These are phyloP conservation scores for Alligator mississippiensis DNA, from an alignment of 2,113 vertebrate species.

Conservation along the genomic window DNA sequence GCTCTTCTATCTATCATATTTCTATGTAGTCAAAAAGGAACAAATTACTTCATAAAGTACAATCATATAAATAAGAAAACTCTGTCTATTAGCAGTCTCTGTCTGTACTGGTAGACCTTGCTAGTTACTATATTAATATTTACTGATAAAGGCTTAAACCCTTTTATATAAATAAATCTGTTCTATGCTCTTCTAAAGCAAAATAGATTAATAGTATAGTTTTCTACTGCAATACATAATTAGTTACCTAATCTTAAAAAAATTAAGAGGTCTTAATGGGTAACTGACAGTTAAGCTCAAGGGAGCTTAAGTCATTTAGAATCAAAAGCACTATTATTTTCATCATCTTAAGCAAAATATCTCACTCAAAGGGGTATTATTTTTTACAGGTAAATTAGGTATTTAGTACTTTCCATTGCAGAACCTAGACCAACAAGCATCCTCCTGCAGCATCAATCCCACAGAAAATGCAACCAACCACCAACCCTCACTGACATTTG, in stretches of 20 bases:
- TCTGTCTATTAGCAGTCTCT: not conserved
- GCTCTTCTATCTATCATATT: not conserved
- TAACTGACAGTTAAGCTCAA: not conserved
- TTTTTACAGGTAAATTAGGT: fast-evolving
- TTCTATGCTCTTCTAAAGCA: not conserved
- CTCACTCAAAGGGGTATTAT: not conserved
- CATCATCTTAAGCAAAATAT: not conserved
- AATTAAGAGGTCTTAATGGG: not conserved
- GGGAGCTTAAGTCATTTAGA: not conserved
- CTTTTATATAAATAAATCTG: not conserved
- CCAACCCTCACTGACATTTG: not conserved
- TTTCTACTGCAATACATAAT: not conserved
- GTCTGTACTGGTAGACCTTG: not conserved
- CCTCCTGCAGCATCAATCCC: not conserved
- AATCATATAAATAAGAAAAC: not conserved
- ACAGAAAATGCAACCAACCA: not conserved
- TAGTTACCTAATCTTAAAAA: not conserved
- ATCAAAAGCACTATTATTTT: not conserved
- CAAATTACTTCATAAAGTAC: not conserved
- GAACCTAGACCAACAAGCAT: not conserved
- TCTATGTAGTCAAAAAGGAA: not conserved
- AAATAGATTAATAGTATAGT: not conserved
- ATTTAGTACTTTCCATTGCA: not conserved
- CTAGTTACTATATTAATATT: not conserved
- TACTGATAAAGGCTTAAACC: not conserved